A percentile compares a stretch with the other conserved stretches of the same genome.
These are phyloP conservation scores for Artibeus jamaicensis DNA, from an alignment of 2,797 vertebrate species.

Conservation along the genomic window DNA sequence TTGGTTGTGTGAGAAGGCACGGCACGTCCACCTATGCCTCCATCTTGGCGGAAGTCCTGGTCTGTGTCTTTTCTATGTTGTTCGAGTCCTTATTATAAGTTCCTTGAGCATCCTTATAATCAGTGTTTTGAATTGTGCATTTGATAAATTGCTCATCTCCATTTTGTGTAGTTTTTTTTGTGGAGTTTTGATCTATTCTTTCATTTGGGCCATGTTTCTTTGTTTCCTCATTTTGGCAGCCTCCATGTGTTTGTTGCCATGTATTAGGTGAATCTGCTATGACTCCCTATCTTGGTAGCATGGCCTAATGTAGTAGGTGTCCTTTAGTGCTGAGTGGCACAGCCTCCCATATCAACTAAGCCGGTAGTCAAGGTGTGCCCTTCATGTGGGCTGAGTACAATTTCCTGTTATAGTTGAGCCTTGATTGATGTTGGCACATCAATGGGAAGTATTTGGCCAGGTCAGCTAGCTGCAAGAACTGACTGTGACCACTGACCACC, in stretches of 20 bases:
- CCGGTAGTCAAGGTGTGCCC: not conserved
- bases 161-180: not conserved
- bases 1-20: too few species aligned
- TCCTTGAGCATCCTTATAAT: not conserved
- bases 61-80: too few species aligned
- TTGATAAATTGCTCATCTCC: not conserved
- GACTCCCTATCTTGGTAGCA: not conserved
- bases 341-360: not conserved
- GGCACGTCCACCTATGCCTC: too few species aligned
- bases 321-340: not conserved
- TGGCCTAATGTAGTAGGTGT: too few species aligned
- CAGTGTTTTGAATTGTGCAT: not conserved
- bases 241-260: not conserved
- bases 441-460: not conserved
- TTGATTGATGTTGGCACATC: not conserved
- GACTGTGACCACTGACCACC: not conserved
- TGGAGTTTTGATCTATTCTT: not conserved
- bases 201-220: not conserved
- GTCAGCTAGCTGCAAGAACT: not conserved
- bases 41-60: too few species aligned
- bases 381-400: not conserved
- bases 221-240: not conserved
- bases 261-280: not conserved
- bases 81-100: not conserved
- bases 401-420: not conserved